These are phyloP conservation scores for Montifringilla adamsi DNA, from an alignment of 2,113 vertebrate genomes.

Conservation along the genomic window DNA sequence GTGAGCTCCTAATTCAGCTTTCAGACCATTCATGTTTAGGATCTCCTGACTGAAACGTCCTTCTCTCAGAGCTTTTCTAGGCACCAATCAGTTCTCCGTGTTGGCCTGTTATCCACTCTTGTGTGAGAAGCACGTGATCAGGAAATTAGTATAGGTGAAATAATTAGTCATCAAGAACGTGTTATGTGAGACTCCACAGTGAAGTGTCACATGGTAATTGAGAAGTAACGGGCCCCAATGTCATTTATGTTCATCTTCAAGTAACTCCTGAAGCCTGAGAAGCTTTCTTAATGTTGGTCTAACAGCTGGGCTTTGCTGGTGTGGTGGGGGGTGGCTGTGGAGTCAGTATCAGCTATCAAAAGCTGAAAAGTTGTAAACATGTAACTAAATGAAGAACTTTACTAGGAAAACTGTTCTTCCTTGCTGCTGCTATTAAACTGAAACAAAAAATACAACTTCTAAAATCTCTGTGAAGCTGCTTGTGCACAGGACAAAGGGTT, in stretches of 20 bases:
- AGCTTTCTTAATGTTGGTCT: not conserved
- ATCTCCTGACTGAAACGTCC: not conserved
- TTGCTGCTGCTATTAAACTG: not conserved
- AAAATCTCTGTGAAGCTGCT: not conserved
- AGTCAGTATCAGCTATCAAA: not conserved
- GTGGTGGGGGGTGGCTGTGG: not conserved
- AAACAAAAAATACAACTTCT: not conserved
- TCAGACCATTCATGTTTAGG: fast-evolving
- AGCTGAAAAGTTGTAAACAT: not conserved
- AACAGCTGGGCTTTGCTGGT: not conserved
- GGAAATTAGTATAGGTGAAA: not conserved
- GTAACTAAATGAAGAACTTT: not conserved
- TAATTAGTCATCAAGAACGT: not conserved
- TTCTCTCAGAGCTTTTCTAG: not conserved
- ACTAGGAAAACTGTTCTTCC: not conserved
- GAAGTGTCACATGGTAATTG: not conserved
- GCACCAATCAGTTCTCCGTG: not conserved
- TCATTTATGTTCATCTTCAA: not conserved
- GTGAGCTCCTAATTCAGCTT: not conserved
- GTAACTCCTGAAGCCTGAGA: not conserved
- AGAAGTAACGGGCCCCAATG: not conserved
- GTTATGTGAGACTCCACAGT: not conserved
- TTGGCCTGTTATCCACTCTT: not conserved
- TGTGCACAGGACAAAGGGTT: no score
- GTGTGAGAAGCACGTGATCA: not conserved